A percentile compares a stretch with the other conserved stretches of the same genome.
These are phyloP conservation scores for Ateles fusciceps DNA, from an alignment of 2,797 vertebrate species.

Conservation along the genomic window DNA sequence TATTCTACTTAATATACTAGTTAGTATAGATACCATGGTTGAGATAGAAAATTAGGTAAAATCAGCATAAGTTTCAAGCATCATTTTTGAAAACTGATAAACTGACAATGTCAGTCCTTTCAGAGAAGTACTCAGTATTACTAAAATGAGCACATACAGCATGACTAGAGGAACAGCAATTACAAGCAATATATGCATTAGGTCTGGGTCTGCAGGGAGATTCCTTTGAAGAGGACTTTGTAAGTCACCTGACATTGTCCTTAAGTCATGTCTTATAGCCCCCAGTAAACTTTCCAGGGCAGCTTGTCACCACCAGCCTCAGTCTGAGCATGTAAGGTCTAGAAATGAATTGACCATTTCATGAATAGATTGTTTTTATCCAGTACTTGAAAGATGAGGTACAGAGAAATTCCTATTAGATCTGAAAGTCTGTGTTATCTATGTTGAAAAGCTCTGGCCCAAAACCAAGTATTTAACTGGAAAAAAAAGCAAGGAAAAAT, in stretches of 20 bases:
- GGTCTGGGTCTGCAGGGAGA: neutral
- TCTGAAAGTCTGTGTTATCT: neutral
- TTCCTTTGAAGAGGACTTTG: neutral
- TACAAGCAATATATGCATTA: neutral
- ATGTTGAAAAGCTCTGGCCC: neutral
- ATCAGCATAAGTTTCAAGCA: neutral
- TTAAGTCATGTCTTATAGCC: neutral
- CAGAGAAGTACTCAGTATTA: neutral
- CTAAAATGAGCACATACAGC: neutral
- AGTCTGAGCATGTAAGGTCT: neutral
- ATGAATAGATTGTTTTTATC: neutral
- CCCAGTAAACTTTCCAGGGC: neutral
- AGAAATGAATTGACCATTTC: neutral
- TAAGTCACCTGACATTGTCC: neutral
- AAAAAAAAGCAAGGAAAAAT: neutral
- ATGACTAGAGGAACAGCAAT: neutral
- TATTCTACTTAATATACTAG: neutral
- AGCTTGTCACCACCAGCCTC: neutral
- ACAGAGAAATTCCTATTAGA: neutral
- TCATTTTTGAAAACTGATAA: constrained; percentile 7
- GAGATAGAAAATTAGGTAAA: neutral
- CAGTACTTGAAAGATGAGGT: neutral
- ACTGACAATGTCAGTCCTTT: neutral
- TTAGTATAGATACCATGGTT: neutral
- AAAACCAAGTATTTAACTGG: neutral